Base-by-base conservation (phyloP, 2,888 invertebrate genomes). In the Latheticus oryzae region DNA sequence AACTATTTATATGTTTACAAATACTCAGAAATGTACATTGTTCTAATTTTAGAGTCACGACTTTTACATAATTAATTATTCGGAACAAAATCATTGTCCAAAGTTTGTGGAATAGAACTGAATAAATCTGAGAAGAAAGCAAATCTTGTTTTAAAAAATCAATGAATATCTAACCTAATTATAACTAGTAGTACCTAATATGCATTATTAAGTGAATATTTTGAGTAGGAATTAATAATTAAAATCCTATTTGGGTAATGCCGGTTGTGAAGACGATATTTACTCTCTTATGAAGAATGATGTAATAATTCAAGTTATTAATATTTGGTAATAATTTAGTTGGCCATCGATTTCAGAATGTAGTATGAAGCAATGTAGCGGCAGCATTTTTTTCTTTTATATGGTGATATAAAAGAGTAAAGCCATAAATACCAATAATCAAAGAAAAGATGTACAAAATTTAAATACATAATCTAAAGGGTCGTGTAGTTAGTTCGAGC, bases 391-490 rank as follows among this genome's bases (percentile, higher is more conserved):
- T 51, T 51, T 38, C 51, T 38, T 40, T 51, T 51, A 40, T 40
- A 30, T 51, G 19, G 40, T 28, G 28, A 37, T 52, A 53, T 59
- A 58, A 60, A 51, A 57, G 58, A 58, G 48, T 45, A 64, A 50
- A 60, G 64, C 50, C 63, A 64, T 67, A 67, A 69, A 66, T 65
- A 67, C 61, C 63, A 58, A 57, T 58, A 69, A 66, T 65, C 66
- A 68, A 67, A 68, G 67, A 57, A 59, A 63, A 68, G 65, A 67
- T 66, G 64, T 67, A 63, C 63, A 64, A 65, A 66, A 67, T 64
- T 69, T 68, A 67, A 68, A 69, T 68, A 67, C 68, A 68, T 68
- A 68, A 69, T 65, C 68, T 67, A 66, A 65, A 66, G 66, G 65
- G 65, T 67, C 63, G 67, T 67, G 69, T 67, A 63, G 67, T 67